Evolutionary conservation across 92 coral and sea anemone genomes (phyloP), one percentile per base, ranked within the genome.

Genomic region (Scolanthus callimorphus): DNA sequence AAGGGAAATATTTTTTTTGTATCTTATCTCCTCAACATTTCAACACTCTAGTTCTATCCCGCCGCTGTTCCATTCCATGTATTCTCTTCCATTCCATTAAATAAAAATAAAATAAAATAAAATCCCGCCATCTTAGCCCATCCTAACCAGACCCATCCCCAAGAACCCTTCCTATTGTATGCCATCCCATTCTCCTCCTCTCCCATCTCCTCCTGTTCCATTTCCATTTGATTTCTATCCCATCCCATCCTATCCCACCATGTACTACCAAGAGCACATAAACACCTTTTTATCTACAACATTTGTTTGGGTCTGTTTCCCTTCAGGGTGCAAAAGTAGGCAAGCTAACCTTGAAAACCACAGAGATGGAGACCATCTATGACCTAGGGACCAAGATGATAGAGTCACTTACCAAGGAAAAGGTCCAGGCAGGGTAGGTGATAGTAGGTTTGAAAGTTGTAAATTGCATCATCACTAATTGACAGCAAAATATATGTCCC

Each of bases 321-420:
- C 25, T 38, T 15, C 57, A 92, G 98, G 98, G 98, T 13, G 90
- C 98, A 29, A 92, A 92, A 69, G 87, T 85, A 55, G 98, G 98
- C 29, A 92, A 92, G 44, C 76, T 92, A 15, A 92, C 98, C 1
- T 57, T 92, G 26, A 92, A 92, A 76, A 92, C 98, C 60, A 88
- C 98, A 31, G 98, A 92, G 56, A 92, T 92, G 98, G 98, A 92
- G 68, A 92, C 98, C 13, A 82, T 92, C 9, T 92, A 92, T 20
- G 98, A 92, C 20, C 69, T 92, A 49, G 98, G 98, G 55, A 92
- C 98, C 31, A 92, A 92, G 71, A 92, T 92, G 98, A 92, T 92
- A 8, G 98, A 92, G 50, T 92, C 98, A 4, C 85, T 92, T 15
- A 92, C 96, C 50, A 92, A 92, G 28, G 98, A 92, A 60, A 92